Base-by-base conservation (phyloP, 2,797 vertebrate species). In the Lagodon rhomboides region DNA sequence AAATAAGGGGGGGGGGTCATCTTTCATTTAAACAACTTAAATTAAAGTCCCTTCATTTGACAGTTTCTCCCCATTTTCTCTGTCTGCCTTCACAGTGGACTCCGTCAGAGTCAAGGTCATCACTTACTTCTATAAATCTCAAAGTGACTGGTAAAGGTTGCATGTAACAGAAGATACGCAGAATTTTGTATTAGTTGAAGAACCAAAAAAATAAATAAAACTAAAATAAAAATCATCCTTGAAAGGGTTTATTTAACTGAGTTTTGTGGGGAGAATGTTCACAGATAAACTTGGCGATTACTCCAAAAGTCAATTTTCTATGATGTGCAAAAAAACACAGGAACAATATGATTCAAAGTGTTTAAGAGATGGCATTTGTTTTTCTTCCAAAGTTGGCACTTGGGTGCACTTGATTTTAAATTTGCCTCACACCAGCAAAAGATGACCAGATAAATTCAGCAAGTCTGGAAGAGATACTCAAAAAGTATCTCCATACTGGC, bases 21-120 rank as follows among this genome's bases (percentile, higher is more conserved):
- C 84, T 87, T 92, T 94, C 88, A 91, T 44, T 90, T 78, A 77
- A 83, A 84, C 79, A 58, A 65, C 43, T 78, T 66, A 69, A 90
- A 80, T 83, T 70, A 69, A 79, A 67, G 78, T 85, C 71, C 79
- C 83, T 89, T 90, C 72, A 81, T 85, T 79, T 67, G 59, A 81
- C 63, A 67, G 68, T 69, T 85, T 22, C 70, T 85, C 63, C 58
- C 69, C 18, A 1, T 27, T 67, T 43, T 60, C 27, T 67, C 38
- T 15, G 59, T 82, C 75, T 66, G 65, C 55, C 69, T 84, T 91
- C 86, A 91, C 80, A 89, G 85, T 89, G 77, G 70, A 92, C 83
- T 91, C 85, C 16, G 47, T 79, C 72, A 79, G 79, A 77, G 75
- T 75, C 66, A 0, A 65, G 84, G 81, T 87, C 73, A 77, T 85